Evolutionary conservation across 2,888 invertebrate genomes (phyloP), one percentile per base, ranked within the genome.

Genomic region (Lasioglossum lativentre): DNA sequence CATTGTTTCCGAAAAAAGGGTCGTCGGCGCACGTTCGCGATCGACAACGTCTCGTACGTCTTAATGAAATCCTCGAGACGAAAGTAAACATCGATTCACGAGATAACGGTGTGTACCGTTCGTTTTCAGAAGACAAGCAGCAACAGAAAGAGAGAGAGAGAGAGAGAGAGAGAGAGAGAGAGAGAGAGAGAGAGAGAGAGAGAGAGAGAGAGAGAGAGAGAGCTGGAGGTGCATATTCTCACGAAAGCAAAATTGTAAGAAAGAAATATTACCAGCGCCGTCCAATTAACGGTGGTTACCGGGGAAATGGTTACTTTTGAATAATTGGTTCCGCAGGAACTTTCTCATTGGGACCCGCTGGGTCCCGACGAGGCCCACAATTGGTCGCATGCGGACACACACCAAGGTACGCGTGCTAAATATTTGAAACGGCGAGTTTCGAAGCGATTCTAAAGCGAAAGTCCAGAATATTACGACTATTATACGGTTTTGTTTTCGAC

Each of bases 291-390:
- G n/a, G 14, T 38, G 38, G 56, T 77, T 77, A 40, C 30, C 56
- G 27, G 73, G 12, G 68, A 30, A 66, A 52, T 42, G 34, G 47
- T 42, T 66, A 8, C 71, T 42, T 72, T 76, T 52, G 38, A 82
- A 38, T 68, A 76, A 83, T 82, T 68, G 82, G 19, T 84, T 74
- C 59, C 77, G 47, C 74, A 23, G 63, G 2, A 75, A 71, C 38
- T 83, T 59, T 74, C 77, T 83, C 70, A 45, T 56, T 47, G 45
- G 16, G 45, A 16, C 52, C 23, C 14, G 52, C 16, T 30, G 19
- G 27, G 45, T 30, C 14, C 59, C 14, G 59, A 59, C 59, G 30
- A 59, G 16, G 27, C 59, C 6, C 27, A 27, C 14, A 59, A 59
- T 59, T 59, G 59, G 52, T 52, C 59, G 14, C 27, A 23, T 52